Evolutionary conservation across 2,797 vertebrate species (phyloP), one percentile per base, ranked within the genome.

Genomic region (Momotus momota): DNA sequence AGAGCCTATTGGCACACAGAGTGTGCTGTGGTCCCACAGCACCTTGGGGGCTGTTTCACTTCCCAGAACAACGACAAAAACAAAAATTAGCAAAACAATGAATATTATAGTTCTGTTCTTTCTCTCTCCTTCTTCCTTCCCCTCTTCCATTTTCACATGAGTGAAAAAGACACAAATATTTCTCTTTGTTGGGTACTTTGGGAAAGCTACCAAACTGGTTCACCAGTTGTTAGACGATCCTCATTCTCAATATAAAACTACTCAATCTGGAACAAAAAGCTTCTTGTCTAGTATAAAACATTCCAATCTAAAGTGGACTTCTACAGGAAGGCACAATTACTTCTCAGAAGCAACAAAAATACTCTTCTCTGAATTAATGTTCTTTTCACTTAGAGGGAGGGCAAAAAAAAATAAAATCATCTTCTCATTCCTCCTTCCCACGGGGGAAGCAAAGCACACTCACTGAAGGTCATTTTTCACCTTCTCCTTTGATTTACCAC

Each of bases 381-480:
- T 91, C 21, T 83, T 52, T 73, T 58, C 31, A 46, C 27, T 49
- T 38, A 23, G 33, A 66, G 6, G 14, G 15, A 79, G 19, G 17
- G 6, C 23, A 12, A 33, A 70, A 81, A 86, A 80, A 82, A 21
- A 84, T 35, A 35, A 35, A 78, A 88, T 52, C 19, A 90, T 57
- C 9, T 25, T 81, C 73, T 81, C 5, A 83, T 66, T 94, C 14
- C 5, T 64, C 65, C 45, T 92, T 92, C 49, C 19, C 31, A 72
- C 11, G 64, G 18, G 7, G 33, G 12, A 90, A 88, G 55, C 17
- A 75, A 79, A 88, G 48, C 35, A 92, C 18, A 21, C n/a, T 54
- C 38, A 29, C 31, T 58, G 55, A 77, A 95, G 75, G 71, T 90
- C 26, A 23, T 90, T 91, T 93, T 91, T 94, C 79, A 93, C 54